These are phyloP conservation scores for Manis pentadactyla DNA, from an alignment of 2,797 vertebrate genomes.

Conservation along the genomic window DNA sequence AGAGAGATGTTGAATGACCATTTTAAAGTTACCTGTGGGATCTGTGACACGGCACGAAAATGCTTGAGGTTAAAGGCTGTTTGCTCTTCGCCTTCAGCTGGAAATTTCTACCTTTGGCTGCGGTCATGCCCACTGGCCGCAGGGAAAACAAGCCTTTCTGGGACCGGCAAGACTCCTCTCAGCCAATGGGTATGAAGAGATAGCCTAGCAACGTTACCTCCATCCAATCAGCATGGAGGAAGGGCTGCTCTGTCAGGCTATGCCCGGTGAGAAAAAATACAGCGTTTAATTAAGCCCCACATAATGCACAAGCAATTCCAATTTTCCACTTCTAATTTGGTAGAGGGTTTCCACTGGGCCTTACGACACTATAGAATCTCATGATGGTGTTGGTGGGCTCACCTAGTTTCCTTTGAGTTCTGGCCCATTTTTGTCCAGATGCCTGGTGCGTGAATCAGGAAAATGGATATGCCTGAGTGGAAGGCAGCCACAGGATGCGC, in stretches of 20 bases:
- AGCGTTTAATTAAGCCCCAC: neutral
- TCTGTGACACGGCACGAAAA: neutral
- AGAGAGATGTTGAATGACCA: neutral
- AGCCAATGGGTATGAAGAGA: slow-evolving; percentile 23
- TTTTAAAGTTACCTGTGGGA: neutral
- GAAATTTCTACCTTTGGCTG: neutral
- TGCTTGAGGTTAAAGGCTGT: neutral
- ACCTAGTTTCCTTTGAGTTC: neutral
- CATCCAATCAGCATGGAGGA: neutral
- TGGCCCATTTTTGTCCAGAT: neutral
- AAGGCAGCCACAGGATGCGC: neutral
- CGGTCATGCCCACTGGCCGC: neutral
- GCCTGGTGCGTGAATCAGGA: neutral
- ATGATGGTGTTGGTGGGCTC: neutral
- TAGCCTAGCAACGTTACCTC: fast-evolving
- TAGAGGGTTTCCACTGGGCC: neutral
- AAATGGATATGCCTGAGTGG: neutral
- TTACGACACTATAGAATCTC: neutral
- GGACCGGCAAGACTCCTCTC: neutral
- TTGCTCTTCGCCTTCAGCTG: neutral
- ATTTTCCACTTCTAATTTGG: slow-evolving; percentile 28
- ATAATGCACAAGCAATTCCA: neutral
- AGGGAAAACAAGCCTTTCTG: neutral
- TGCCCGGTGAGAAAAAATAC: neutral
- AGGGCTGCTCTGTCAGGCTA: neutral